phyloP scores from a whole-genome alignment of 2,797 vertebrate species.

The Otolemur crassicaudatus region DNA sequence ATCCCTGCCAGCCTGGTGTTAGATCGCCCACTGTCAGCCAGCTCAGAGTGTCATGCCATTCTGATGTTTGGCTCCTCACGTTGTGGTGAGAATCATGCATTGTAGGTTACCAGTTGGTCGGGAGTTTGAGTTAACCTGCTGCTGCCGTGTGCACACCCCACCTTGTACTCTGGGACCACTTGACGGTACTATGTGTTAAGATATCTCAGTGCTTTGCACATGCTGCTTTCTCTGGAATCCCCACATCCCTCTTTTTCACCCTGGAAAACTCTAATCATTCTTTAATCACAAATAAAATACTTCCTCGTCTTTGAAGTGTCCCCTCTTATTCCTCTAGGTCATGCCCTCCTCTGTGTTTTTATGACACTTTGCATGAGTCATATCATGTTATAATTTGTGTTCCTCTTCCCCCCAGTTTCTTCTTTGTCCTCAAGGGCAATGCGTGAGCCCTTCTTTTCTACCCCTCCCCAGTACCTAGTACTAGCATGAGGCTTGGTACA shows the following conservation, averaged over 20 bases:
- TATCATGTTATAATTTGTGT: neutral
- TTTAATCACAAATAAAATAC: neutral
- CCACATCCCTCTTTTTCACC: neutral
- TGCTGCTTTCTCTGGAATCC: neutral
- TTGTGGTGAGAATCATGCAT: neutral
- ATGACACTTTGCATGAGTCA: neutral
- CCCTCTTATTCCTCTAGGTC: neutral
- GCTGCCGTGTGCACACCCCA: neutral
- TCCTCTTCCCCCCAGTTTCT: neutral
- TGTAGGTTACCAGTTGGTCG: too few relatives aligned
- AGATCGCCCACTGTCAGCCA: neutral
- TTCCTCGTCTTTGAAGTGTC: neutral
- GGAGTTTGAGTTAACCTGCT: neutral
- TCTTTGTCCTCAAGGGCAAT: neutral
- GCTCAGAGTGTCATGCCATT: neutral
- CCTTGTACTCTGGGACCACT: neutral
- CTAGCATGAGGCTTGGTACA: neutral
- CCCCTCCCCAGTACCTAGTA: neutral
- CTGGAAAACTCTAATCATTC: neutral
- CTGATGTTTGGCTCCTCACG: neutral
- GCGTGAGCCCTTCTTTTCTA: neutral
- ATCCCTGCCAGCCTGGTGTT: neutral
- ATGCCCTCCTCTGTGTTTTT: neutral
- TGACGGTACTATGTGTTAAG: fast-evolving
- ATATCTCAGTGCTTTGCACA: neutral